phyloP scores from a whole-genome alignment of 2,113 vertebrate species.

The Rhynchomys soricoides region DNA sequence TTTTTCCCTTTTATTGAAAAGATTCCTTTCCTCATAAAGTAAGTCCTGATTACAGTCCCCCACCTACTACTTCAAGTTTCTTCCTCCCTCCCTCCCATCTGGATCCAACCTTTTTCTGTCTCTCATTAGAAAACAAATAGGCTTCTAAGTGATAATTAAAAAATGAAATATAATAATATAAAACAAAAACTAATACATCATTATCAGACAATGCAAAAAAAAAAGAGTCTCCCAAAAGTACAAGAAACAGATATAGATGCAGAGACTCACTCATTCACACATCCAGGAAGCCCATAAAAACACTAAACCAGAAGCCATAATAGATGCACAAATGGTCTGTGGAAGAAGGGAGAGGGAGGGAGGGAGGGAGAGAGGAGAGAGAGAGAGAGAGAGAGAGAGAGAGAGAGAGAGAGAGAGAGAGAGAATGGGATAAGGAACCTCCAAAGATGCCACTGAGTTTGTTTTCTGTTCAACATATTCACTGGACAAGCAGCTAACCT shows the following conservation, averaged over 20 bases:
- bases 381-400: too few relatives aligned
- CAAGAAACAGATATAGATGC: neutral
- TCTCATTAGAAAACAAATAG: neutral
- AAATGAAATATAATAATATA: neutral
- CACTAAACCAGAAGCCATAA: neutral
- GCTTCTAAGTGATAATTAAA: neutral
- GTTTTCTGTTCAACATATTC: neutral
- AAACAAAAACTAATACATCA: neutral
- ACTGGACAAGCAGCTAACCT: neutral
- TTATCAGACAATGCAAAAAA: neutral
- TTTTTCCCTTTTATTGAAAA: neutral
- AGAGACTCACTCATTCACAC: neutral
- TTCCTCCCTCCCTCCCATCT: neutral
- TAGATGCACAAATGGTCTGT: neutral
- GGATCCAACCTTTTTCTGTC: neutral
- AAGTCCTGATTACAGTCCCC: neutral
- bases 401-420: too few relatives aligned
- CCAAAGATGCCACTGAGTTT: neutral
- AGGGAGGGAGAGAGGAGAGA: neutral
- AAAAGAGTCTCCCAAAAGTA: neutral
- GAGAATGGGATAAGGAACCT: neutral
- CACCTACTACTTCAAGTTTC: neutral
- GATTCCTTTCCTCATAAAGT: neutral
- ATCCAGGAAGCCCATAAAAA: neutral
- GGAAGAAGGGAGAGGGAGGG: rapidly evolving